Evolutionary conservation across 2,113 vertebrate genomes (phyloP), one percentile per base, ranked within the genome.

Genomic region (Cyanoderma ruficeps): DNA sequence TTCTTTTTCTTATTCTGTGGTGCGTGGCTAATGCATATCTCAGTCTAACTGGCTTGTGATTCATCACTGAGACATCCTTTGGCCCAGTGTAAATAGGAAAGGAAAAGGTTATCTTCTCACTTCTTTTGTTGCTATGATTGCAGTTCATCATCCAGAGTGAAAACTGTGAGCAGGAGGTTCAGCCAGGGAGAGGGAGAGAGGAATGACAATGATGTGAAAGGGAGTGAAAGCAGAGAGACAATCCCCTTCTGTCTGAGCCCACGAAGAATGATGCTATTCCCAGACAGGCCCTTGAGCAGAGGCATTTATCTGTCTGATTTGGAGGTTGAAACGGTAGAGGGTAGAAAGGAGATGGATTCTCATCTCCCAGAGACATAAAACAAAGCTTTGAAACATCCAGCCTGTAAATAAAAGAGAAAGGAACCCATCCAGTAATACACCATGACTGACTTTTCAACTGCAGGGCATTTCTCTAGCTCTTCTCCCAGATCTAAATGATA

Each of bases 281-380:
- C 89, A 96, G 83, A 88, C 91, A 74, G 86, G 35, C 76, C 70
- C 57, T 85, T 94, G 37, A 89, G 84, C 59, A 23, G n/a, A 60
- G 57, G 31, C 81, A 74, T 95, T 92, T 83, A 50, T 90, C 93
- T 92, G 87, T 94, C 91, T 85, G 81, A 79, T 89, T 79, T 57
- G 9, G 65, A 31, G 49, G 11, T 60, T 59, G 83, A 83, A 92
- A 83, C 0, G 1, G 24, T 23, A 35, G 14, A 76, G 60, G 57
- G 44, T 46, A 44, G 75, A 81, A 91, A 69, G 67, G 9, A 47
- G 65, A 57, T 71, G 78, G 74, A 55, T 82, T 94, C 47, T 82
- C 46, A 72, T 80, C 53, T 96, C 57, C 25, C 13, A 42, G 37
- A 91, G 61, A 83, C 76, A 50, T 72, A 60, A 84, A 84, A 42